These are phyloP conservation scores for Ptychochromis oligacanthus DNA, from an alignment of 2,113 vertebrate genomes.

Conservation along the genomic window DNA sequence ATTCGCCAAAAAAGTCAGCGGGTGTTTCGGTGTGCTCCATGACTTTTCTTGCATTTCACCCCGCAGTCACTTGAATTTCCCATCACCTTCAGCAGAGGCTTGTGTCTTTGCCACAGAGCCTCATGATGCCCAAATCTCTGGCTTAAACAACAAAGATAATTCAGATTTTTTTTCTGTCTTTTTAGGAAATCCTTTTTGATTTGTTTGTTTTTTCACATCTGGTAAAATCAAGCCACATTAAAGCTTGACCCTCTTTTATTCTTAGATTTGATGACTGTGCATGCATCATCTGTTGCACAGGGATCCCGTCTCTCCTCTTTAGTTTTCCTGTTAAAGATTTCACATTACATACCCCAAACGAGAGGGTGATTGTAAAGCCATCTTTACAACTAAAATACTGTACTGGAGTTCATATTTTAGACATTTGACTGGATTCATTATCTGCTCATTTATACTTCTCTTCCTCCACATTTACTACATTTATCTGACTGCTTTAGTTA, in stretches of 20 bases:
- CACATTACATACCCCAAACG: not conserved
- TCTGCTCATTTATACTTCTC: not conserved
- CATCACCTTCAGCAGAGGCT: not conserved
- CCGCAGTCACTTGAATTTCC: slow-evolving; percentile 23
- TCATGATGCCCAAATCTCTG: not conserved
- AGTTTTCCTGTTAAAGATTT: not conserved
- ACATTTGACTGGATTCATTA: slow-evolving; percentile 3
- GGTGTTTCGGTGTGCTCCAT: slow-evolving; percentile 29
- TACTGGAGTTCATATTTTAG: not conserved
- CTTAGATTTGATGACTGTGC: not conserved
- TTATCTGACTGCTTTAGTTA: not conserved
- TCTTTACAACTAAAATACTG: not conserved
- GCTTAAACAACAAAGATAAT: not conserved
- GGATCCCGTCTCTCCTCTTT: not conserved
- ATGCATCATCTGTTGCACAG: not conserved
- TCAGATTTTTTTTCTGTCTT: not conserved
- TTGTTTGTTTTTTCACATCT: slow-evolving; percentile 7
- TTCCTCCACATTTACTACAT: not conserved
- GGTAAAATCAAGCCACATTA: not conserved
- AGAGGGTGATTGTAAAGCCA: not conserved
- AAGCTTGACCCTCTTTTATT: not conserved
- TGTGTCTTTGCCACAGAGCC: not conserved
- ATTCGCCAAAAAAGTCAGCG: not conserved
- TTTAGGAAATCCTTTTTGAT: not conserved
- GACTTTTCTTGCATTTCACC: slow-evolving; percentile 46